Percentiles rank a stretch among this genome's conserved stretches.
Conservation (phyloP, 2,888 invertebrate genomes). For the Pollenia amentaria region DNA sequence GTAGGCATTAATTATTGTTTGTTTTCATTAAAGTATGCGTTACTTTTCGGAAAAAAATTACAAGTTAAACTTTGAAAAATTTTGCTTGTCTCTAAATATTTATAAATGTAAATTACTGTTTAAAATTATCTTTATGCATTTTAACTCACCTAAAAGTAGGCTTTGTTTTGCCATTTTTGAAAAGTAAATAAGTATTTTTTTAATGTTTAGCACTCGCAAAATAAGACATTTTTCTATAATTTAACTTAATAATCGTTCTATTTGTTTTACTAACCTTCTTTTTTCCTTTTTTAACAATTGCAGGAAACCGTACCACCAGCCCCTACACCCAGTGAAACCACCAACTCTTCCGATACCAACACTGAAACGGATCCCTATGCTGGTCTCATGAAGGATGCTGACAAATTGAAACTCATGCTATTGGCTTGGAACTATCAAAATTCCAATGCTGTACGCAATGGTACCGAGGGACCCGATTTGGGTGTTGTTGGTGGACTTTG, state of each 20-base stretch:
- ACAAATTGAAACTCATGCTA: constrained; percentile 95
- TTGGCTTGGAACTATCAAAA: constrained; percentile 95
- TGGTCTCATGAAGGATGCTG: constrained; percentile 90
- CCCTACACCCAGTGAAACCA: constrained; percentile 80
- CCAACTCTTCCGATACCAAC: constrained; percentile 77
- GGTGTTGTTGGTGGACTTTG: constrained; percentile 90
- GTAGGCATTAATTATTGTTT: no score
- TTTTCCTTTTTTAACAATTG: constrained; percentile 42
- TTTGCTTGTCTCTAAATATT: no score
- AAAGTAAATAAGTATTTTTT: no score
- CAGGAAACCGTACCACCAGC: constrained; percentile 83
- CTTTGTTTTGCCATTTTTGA: no score
- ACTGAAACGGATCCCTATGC: constrained; percentile 83
- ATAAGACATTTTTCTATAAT: background rate
- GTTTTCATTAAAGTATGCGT: no score
- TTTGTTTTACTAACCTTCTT: background rate
- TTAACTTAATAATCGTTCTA: background rate
- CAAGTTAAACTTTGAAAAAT: no score
- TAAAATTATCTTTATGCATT: no score
- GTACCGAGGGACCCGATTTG: constrained; percentile 84
- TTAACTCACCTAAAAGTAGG: no score
- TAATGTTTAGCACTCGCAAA: no score
- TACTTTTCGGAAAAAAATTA: no score
- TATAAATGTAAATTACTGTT: no score
- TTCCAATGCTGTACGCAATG: constrained; percentile 89